These are phyloP conservation scores for Phengaris alcon DNA, from an alignment of 2,888 invertebrate genomes.

Conservation along the genomic window DNA sequence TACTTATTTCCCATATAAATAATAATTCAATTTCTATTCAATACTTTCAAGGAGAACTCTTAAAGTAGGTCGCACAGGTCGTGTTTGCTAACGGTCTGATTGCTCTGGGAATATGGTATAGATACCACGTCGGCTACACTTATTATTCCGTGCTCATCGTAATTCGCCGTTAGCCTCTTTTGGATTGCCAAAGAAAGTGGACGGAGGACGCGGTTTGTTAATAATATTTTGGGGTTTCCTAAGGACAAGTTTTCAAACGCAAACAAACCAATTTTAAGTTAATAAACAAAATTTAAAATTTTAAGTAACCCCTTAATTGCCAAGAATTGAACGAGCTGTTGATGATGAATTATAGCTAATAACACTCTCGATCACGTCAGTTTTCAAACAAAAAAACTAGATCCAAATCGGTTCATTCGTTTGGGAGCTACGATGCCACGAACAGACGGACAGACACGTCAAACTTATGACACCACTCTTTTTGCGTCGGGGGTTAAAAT, in stretches of 20 bases:
- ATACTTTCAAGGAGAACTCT: not conserved
- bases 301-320: too few species aligned
- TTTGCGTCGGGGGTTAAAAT: too few species aligned
- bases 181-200: constrained; percentile 67
- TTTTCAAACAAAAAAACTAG: too few species aligned
- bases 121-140: constrained; percentile 42
- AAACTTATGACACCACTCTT: too few species aligned
- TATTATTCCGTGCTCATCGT: constrained; percentile 64
- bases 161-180: constrained; percentile 73
- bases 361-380: too few species aligned
- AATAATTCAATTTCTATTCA: not conserved
- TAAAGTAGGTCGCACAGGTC: constrained; percentile 1
- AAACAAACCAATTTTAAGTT: not conserved
- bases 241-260: not conserved
- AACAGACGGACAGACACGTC: too few species aligned
- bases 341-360: too few species aligned
- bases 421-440: too few species aligned
- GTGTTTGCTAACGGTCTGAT: constrained; percentile 6
- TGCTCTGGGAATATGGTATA: not conserved
- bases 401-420: too few species aligned
- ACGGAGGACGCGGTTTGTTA: constrained; percentile 49
- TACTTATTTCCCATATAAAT: not conserved
- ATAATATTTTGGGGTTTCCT: constrained; percentile 1
- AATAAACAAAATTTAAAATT: too few species aligned
- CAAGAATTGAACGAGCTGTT: too few species aligned